A percentile compares a stretch with the other conserved stretches of the same genome.
Evolutionary conservation across 1,140 invertebrate species (phyloP).

Genomic region (Aricia agestis): DNA sequence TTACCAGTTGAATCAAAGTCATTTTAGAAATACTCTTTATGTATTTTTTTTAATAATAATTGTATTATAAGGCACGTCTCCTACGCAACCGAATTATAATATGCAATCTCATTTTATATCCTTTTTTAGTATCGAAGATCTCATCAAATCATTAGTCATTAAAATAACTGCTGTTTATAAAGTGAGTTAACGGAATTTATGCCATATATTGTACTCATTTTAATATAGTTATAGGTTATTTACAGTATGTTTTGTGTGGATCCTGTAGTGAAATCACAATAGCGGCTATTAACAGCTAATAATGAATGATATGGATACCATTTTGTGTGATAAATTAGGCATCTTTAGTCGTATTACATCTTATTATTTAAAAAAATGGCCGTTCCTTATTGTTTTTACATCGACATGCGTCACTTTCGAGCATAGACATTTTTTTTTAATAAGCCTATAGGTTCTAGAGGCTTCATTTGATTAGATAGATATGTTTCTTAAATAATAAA

Average conservation of each 20-base stretch:
- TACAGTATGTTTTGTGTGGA: not conserved
- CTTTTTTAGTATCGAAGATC: not conserved
- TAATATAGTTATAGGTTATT: slow-evolving; percentile 4
- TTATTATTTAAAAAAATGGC: not conserved
- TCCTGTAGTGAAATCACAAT: too few relatives aligned
- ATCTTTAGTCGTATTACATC: not conserved
- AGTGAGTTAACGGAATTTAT: slow-evolving; percentile 4
- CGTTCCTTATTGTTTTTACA: not conserved
- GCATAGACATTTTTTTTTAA: too few relatives aligned
- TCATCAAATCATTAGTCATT: slow-evolving; percentile 13
- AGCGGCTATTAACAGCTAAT: too few relatives aligned
- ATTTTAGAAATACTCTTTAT: too few relatives aligned
- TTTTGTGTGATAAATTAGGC: not conserved
- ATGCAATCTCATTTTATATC: not conserved
- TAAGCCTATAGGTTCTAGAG: too few relatives aligned
- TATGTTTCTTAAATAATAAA: too few relatives aligned
- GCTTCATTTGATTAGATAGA: too few relatives aligned
- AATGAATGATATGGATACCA: not conserved
- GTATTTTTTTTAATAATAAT: too few relatives aligned
- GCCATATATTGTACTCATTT: slow-evolving; percentile 8
- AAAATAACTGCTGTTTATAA: not conserved
- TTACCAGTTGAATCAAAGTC: too few relatives aligned
- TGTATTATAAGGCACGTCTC: not conserved
- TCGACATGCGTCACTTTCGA: not conserved
- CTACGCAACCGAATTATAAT: not conserved